These are phyloP conservation scores for Atlantisia rogersi DNA, from an alignment of 2,113 vertebrate genomes.

Conservation along the genomic window DNA sequence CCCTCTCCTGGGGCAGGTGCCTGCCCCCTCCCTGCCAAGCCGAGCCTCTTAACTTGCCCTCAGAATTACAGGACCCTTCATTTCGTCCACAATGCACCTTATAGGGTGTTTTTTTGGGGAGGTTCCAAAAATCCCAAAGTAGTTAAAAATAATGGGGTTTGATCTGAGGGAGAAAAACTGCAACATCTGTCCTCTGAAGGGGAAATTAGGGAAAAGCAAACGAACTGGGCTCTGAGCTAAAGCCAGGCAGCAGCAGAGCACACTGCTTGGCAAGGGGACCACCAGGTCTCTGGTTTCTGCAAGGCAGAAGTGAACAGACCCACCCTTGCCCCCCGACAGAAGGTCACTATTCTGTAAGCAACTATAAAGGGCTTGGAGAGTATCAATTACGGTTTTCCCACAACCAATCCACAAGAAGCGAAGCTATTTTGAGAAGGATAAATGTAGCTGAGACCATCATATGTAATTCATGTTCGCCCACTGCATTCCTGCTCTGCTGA, in stretches of 20 bases:
- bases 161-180: background rate
- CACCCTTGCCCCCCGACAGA: background rate
- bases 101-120: no score
- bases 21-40: background rate
- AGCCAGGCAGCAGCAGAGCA: background rate
- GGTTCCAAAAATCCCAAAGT: no score
- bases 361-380: background rate
- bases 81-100: background rate
- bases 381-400: constrained; percentile 54
- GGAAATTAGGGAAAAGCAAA: background rate
- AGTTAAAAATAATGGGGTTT: background rate
- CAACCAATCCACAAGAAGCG: constrained; percentile 21
- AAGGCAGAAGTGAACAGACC: background rate
- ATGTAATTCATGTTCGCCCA: background rate
- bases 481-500: constrained; percentile 17
- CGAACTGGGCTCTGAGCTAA: background rate
- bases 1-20: background rate
- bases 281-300: background rate
- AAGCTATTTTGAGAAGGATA: constrained; percentile 41
- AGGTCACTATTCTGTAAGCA: background rate
- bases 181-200: background rate
- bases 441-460: background rate
- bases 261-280: background rate
- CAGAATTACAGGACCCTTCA: background rate
- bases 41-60: background rate